Evolutionary conservation across 1,140 invertebrate genomes (phyloP), one percentile per base, ranked within the genome.

Genomic region (Tribolium madens): DNA sequence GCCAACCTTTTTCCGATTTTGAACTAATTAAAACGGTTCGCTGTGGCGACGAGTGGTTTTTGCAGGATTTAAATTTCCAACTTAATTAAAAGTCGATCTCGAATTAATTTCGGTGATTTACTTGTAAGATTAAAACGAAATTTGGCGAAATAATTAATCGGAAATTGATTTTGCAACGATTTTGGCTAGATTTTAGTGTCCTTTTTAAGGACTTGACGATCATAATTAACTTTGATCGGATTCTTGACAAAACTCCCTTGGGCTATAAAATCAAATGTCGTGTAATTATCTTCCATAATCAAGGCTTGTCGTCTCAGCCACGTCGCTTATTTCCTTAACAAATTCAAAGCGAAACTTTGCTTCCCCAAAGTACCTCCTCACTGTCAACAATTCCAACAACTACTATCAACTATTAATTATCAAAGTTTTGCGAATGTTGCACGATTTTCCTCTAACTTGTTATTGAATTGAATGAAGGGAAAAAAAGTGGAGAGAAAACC

Each of bases 401-500:
- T 57, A 21, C 10, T 57, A 2, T 6, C 14, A 57, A 57, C 52
- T 57, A 57, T 57, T 57, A 57, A 57, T 57, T 57, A 57, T 26
- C 52, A 57, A 57, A 57, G 52, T 57, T 57, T 18, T 9, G 14
- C n/a, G 6, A 26, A 9, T 26, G 52, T 57, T 50, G 13, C 15
- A 7, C 46, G 13, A 47, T 26, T 42, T 42, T 42, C 4, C 36
- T 42, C 36, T 2, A 42, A 42, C 36, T 42, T 42, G n/a, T 9
- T 42, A 42, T 10, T 9, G n/a, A 42, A 42, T 42, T 42, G 10
- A 10, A 2, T 5, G 13, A 50, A 17, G n/a, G n/a, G 3, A 13
- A 47, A 47, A 3, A n/a, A 47, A 47, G n/a, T n/a, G n/a, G n/a
- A n/a, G n/a, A n/a, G n/a, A 50, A 18, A 57, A 10, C 0, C 5